Evolutionary conservation across 2,113 vertebrate species (phyloP), one percentile per base, ranked within the genome.

Genomic region (Neotoma lepida): DNA sequence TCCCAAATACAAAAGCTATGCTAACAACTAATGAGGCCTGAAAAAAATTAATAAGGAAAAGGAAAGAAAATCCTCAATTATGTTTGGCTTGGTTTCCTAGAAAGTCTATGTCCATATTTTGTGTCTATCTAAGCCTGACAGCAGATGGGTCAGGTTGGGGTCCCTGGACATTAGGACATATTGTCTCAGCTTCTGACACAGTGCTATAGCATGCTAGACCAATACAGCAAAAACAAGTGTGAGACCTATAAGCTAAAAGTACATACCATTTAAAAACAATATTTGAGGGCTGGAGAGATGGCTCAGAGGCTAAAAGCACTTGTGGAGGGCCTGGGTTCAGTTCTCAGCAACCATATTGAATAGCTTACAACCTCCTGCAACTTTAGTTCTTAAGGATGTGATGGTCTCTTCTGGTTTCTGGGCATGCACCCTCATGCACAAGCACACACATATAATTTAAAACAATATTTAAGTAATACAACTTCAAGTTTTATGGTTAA

Each of bases 71-170:
- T 4, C 26, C 58, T 95, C 13, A 64, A n/a, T 92, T 91, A 24
- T 80, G 5, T 91, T 93, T 88, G 76, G 18, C 39, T 76, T 84
- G 63, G 33, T 95, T 91, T 96, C 58, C 28, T 68, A 39, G 66
- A 91, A 88, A 87, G 86, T 58, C 49, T 94, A 35, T 84, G 35
- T 61, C 46, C 1, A 35, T 14, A n/a, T 89, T 84, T 76, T 82
- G 30, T 41, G 56, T 78, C 9, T 9, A 89, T 89, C n/a, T 30
- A 90, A 68, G 46, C 39, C 54, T 87, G 58, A 70, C 41, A 74
- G 39, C 33, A 61, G 66, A 92, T 93, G 51, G 71, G 6, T 90
- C 44, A 90, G 63, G 44, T 26, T 64, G 22, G 78, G 73, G 20
- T 51, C 14, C 14, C 51, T 2, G 1, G 54, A 82, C 7, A 39